phyloP scores from a whole-genome alignment of 1,140 invertebrate species.

The Halictus rubicundus region DNA sequence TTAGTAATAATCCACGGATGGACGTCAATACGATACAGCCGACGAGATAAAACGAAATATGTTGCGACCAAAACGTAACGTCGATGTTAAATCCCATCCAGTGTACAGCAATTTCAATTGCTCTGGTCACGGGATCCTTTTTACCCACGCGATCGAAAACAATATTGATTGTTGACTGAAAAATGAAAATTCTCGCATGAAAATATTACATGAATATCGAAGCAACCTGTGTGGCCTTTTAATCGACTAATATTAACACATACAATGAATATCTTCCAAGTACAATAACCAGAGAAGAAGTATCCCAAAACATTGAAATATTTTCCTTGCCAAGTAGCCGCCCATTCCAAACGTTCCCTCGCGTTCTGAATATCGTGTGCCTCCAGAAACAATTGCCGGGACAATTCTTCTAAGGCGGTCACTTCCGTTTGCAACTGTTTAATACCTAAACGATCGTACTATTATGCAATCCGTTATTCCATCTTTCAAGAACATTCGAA shows the following conservation, averaged over 20 bases:
- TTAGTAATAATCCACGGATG: conserved; percentile 96
- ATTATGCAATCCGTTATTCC: conserved; percentile 27
- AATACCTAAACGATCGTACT: conserved; percentile 83
- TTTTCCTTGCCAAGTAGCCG: conserved; percentile 97
- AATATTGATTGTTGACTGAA: conserved; percentile 97
- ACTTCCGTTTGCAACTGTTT: conserved; percentile 93
- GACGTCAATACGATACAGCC: conserved; percentile 99
- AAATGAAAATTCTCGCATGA: conserved; percentile 57
- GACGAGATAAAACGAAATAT: conserved; percentile 97
- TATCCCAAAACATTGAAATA: conserved; percentile 99
- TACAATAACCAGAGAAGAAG: conserved; percentile 99
- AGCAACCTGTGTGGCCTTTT: not conserved
- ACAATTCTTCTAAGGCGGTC: conserved; percentile 93
- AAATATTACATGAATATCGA: too few relatives aligned
- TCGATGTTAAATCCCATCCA: conserved; percentile 98
- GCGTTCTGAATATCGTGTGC: conserved; percentile 96
- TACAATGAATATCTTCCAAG: conserved; percentile 99
- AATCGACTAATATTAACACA: conserved; percentile 72
- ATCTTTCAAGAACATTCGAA: not conserved
- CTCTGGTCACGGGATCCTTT: conserved; percentile 98
- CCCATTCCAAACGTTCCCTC: conserved; percentile 96
- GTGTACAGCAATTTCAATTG: conserved; percentile 97
- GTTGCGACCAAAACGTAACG: conserved; percentile 99
- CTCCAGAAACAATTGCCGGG: conserved; percentile 97
- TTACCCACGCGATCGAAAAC: conserved; percentile 99